Evolutionary conservation across 2,888 invertebrate species (phyloP), one percentile per base, ranked within the genome.

Genomic region (Autographa pulchrina): DNA sequence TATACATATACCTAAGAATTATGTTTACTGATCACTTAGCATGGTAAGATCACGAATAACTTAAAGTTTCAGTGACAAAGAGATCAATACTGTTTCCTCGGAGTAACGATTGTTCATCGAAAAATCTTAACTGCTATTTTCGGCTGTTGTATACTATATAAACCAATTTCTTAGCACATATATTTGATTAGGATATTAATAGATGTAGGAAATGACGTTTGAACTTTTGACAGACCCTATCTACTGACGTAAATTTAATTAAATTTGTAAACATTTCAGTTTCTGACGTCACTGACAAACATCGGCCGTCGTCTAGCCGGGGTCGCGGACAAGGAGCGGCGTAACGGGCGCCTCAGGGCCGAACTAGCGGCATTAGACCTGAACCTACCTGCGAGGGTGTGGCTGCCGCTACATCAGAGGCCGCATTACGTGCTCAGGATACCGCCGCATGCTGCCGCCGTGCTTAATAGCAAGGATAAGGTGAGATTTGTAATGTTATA

Each of bases 391-490:
- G 99, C 99, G 14, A 96, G 99, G 72, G 99, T 99, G 75, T 99
- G 99, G 99, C 96, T 99, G 85, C 99, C 99, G 16, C 96, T 99
- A 62, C 98, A 99, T 92, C 97, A 97, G 82, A 96, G 97, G 83
- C 97, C 98, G 65, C 99, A 99, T 96, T 98, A 99, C 90, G 98
- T 99, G 85, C 98, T 99, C 63, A 96, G 99, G 93, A 99, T 99
- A 94, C 99, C 99, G 59, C 99, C 99, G 73, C 99, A 99, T 89
- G 99, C 99, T 80, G 99, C 99, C 75, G 99, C 99, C 65, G 99
- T 99, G 68, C 97, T 99, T 80, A 99, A 99, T 94, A 99, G 99
- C 83, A 99, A 99, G 96, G 99, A 99, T 92, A 99, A 99, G 97
- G 95, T 95, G 73, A 84, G 82, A 56, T 7, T 16, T n/a, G 7